phyloP scores from a whole-genome alignment of 2,797 vertebrate species.

The Catamblyrhynchus diadema region DNA sequence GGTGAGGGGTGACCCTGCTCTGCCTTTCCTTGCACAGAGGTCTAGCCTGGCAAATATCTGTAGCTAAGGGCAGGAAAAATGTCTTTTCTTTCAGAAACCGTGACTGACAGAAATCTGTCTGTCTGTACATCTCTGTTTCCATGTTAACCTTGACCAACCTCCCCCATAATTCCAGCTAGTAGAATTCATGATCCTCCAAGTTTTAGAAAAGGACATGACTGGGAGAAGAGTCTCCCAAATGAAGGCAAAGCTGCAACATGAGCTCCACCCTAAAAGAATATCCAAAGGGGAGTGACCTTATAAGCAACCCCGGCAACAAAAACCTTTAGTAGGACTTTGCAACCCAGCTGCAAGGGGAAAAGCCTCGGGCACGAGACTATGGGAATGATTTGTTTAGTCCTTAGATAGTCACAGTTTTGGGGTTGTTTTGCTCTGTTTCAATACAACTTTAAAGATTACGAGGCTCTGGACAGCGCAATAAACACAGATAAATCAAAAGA shows the following conservation, averaged over 20 bases:
- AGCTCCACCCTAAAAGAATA: neutral
- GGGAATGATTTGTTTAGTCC: constrained; percentile 1
- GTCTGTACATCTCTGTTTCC: neutral
- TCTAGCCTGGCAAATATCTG: neutral
- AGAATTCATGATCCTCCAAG: neutral
- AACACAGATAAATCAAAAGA: neutral
- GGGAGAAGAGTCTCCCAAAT: neutral
- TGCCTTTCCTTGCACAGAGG: neutral
- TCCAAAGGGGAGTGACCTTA: neutral
- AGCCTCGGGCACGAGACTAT: neutral
- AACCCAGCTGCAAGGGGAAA: neutral
- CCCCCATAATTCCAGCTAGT: neutral
- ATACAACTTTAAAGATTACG: neutral
- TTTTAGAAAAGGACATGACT: neutral
- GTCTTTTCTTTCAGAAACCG: neutral
- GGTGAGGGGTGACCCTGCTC: neutral
- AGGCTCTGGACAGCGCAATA: neutral
- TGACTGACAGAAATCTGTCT: accelerated
- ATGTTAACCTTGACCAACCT: neutral
- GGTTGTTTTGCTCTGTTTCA: neutral
- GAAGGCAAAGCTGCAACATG: neutral
- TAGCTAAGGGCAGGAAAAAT: neutral
- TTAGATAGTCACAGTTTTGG: neutral
- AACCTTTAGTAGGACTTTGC: neutral
- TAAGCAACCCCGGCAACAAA: neutral